Evolutionary conservation across 64 coral and sea anemone genomes (phyloP).

Genomic region (Pocillopora damicornis): DNA sequence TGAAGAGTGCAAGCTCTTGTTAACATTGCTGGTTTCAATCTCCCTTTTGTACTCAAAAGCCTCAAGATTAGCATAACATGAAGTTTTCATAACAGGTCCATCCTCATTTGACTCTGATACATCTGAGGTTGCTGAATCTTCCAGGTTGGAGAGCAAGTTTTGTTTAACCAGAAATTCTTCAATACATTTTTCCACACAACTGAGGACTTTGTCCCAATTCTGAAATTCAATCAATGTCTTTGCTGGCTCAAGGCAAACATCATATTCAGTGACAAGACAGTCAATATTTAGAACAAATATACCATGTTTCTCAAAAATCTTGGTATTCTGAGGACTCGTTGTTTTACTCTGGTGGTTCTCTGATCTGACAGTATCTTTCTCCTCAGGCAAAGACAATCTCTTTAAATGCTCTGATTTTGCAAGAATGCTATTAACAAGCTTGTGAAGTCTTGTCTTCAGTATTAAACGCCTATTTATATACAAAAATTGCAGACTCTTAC

Average conservation of each 20-base stretch:
- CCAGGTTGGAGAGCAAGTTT: constrained; percentile 13
- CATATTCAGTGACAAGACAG: constrained; percentile 78
- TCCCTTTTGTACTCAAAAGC: constrained; percentile 32
- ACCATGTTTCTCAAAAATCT: constrained; percentile 61
- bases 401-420: constrained; percentile 52
- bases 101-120: constrained; percentile 26
- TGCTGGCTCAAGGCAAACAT: constrained; percentile 80
- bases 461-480: constrained; percentile 84
- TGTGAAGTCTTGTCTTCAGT: constrained; percentile 91
- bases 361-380: neutral
- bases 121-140: constrained; percentile 13
- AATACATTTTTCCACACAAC: constrained; percentile 60
- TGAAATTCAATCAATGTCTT: constrained; percentile 97
- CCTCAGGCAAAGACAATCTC: neutral
- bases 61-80: neutral
- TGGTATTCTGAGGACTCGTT: constrained; percentile 2
- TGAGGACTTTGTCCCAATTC: constrained; percentile 77
- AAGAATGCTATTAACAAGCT: constrained; percentile 69
- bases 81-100: neutral
- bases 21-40: constrained; percentile 67
- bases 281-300: constrained; percentile 75
- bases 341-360: constrained; percentile 23
- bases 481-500: constrained; percentile 84
- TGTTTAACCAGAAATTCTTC: constrained; percentile 63
- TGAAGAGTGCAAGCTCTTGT: constrained; percentile 82